Conservation (phyloP, 1,140 invertebrate genomes). For the Drosophila parvula region DNA sequence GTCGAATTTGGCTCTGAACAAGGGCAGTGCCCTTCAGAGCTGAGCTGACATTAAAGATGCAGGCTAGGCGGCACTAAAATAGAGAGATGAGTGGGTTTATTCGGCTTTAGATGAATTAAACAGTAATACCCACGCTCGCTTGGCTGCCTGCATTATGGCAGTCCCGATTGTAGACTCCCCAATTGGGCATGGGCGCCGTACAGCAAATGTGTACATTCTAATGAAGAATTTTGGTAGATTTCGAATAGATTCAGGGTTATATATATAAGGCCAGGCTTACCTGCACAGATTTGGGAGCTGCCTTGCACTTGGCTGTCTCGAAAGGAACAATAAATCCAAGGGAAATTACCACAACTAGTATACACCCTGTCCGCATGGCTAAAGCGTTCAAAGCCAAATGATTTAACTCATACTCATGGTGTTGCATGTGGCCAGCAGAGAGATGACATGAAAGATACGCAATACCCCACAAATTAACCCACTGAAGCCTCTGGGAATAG, state of each 20-base stretch:
- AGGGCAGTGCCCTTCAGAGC: conserved; percentile 46
- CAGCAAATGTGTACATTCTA: conserved; percentile 66
- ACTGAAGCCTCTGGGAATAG: neutral
- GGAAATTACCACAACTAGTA: conserved; percentile 10
- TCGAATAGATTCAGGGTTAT: neutral
- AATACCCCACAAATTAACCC: conserved; percentile 1
- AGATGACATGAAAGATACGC: conserved; percentile 26
- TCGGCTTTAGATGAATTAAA: neutral
- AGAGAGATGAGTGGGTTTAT: neutral
- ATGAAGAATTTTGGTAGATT: neutral
- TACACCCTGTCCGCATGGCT: conserved; percentile 34
- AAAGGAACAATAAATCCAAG: neutral
- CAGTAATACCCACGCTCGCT: conserved; percentile 50
- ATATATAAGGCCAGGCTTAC: conserved; percentile 6
- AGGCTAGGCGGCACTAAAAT: conserved; percentile 61
- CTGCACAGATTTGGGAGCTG: conserved; percentile 68
- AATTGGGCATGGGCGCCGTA: conserved; percentile 65
- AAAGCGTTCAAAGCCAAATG: conserved; percentile 4
- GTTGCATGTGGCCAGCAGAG: conserved; percentile 17
- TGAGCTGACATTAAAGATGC: conserved; percentile 62
- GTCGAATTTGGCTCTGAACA: conserved; percentile 28
- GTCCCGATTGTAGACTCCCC: conserved; percentile 60
- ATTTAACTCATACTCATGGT: neutral
- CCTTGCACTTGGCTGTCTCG: conserved; percentile 50
- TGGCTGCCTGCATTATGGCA: conserved; percentile 51